Percentiles rank a stretch among this genome's conserved stretches.
These are phyloP conservation scores for Pseudois nayaur DNA, from an alignment of 2,113 vertebrate genomes.

Conservation along the genomic window DNA sequence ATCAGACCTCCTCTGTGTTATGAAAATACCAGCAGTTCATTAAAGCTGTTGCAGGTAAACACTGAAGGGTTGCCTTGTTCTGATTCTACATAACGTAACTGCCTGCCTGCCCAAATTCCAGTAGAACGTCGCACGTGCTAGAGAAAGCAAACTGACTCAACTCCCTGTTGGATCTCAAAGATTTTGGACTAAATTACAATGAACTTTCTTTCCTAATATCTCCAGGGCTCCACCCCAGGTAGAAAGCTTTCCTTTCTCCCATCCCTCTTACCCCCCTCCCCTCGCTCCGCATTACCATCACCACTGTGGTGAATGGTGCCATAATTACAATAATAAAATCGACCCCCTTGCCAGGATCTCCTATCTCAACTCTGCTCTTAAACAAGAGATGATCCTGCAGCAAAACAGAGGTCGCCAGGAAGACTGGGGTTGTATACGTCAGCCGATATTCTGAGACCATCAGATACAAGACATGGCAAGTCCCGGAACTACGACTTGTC, in stretches of 20 bases:
- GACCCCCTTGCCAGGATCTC: conserved; percentile 66
- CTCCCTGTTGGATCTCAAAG: conserved; percentile 16
- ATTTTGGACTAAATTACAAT: conserved; percentile 40
- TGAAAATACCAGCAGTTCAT: background rate
- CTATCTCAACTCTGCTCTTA: conserved; percentile 67
- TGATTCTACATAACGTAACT: background rate
- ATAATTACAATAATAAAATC: conserved; percentile 74
- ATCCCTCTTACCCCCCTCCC: fast-evolving
- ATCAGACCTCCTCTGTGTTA: background rate
- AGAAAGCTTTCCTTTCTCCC: conserved; percentile 55
- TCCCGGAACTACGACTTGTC: conserved; percentile 70
- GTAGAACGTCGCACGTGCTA: background rate
- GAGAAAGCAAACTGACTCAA: conserved; percentile 6
- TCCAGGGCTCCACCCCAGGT: conserved; percentile 52
- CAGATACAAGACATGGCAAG: conserved; percentile 75
- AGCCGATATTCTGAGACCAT: conserved; percentile 74
- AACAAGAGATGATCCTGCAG: conserved; percentile 36
- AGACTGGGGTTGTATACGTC: conserved; percentile 41
- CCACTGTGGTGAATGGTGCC: conserved; percentile 58
- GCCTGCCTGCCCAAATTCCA: background rate
- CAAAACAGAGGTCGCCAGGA: conserved; percentile 58
- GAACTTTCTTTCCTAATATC: conserved; percentile 51
- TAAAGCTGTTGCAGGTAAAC: background rate
- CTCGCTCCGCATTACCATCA: conserved; percentile 39
- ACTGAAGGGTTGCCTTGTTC: background rate